These are phyloP conservation scores for Elgaria multicarinata DNA, from an alignment of 2,113 vertebrate species.

Conservation along the genomic window DNA sequence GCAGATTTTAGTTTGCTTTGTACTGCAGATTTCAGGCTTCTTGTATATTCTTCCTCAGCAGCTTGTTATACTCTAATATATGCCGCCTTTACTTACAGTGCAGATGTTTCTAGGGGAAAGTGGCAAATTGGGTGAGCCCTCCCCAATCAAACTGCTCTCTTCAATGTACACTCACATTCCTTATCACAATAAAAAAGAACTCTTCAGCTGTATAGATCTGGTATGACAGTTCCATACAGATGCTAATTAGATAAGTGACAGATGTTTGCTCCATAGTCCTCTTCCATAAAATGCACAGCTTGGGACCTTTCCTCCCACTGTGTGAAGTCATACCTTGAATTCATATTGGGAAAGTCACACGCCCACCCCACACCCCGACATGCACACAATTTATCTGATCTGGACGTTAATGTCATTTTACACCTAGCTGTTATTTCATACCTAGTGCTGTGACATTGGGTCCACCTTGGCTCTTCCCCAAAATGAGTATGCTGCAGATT, in stretches of 20 bases:
- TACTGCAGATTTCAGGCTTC: background rate
- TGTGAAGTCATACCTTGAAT: constrained; percentile 20
- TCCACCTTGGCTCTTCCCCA: background rate
- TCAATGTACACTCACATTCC: constrained; percentile 39
- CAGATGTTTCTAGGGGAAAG: constrained; percentile 56
- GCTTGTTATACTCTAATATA: constrained; percentile 67
- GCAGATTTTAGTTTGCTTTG: background rate
- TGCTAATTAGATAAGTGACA: constrained; percentile 61
- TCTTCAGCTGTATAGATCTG: constrained; percentile 50
- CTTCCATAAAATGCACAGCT: constrained; percentile 30
- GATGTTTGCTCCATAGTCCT: constrained; percentile 40
- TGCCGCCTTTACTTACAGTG: constrained; percentile 39
- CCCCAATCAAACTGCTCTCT: constrained; percentile 48
- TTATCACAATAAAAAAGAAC: constrained; percentile 46
- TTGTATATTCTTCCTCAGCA: constrained; percentile 30
- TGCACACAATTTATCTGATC: background rate
- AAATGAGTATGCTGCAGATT: background rate
- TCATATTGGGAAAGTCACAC: background rate
- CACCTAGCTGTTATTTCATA: background rate
- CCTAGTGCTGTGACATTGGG: background rate
- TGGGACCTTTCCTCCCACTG: background rate
- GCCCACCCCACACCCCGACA: background rate
- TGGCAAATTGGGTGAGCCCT: constrained; percentile 45
- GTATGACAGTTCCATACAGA: constrained; percentile 54
- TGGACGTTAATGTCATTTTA: constrained; percentile 19